A percentile compares a stretch with the other conserved stretches of the same genome.
phyloP scores from a whole-genome alignment of 2,113 vertebrate species.

The Thermophis baileyi region DNA sequence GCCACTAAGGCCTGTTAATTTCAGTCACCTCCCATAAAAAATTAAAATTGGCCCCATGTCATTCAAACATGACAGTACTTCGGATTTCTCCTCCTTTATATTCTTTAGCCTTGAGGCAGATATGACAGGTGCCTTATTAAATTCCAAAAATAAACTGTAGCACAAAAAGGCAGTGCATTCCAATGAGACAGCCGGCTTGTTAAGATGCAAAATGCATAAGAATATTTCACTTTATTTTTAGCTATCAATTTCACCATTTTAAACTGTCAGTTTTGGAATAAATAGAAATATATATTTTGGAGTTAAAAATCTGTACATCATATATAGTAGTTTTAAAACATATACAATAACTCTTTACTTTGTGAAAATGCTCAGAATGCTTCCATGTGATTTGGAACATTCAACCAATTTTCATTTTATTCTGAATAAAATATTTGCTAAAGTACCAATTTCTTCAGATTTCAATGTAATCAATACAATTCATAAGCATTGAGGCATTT shows the following conservation, averaged over 20 bases:
- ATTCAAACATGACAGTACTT: conserved; percentile 81
- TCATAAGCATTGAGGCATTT: not conserved
- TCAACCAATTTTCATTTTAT: conserved; percentile 17
- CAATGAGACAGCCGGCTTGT: conserved; percentile 77
- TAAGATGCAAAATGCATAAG: conserved; percentile 76
- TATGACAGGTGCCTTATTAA: conserved; percentile 85
- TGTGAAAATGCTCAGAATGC: conserved; percentile 34
- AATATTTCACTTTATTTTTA: conserved; percentile 69
- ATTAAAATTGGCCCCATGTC: conserved; percentile 79
- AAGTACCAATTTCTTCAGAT: not conserved
- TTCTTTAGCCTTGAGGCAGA: conserved; percentile 81
- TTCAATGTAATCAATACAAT: not conserved
- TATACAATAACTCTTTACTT: conserved; percentile 1
- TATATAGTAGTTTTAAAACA: conserved; percentile 28
- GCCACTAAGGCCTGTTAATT: conserved; percentile 68
- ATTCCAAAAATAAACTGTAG: conserved; percentile 81
- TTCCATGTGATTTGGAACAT: conserved; percentile 39
- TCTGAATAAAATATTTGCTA: not conserved
- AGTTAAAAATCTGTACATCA: conserved; percentile 50
- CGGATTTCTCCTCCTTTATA: conserved; percentile 75
- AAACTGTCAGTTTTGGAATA: conserved; percentile 63
- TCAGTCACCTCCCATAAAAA: conserved; percentile 70
- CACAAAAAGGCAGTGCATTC: conserved; percentile 74
- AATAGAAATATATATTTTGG: conserved; percentile 36
- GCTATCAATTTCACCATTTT: conserved; percentile 62